Evolutionary conservation across 2,113 vertebrate genomes (phyloP), one percentile per base, ranked within the genome.

Genomic region (Tetraodon nigroviridis): DNA sequence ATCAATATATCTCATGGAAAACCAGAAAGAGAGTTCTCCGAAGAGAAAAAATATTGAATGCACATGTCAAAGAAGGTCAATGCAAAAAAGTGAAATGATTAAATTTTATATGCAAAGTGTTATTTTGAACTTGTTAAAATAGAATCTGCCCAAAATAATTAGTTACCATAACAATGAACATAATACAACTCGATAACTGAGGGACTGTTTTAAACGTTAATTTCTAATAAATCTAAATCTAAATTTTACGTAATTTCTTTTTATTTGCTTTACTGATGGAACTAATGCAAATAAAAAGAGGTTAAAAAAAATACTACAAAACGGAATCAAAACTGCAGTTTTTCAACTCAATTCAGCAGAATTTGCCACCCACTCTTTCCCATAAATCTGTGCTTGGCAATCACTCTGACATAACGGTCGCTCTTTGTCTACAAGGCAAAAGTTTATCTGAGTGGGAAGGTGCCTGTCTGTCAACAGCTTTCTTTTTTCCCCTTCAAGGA

Each of bases 391-490:
- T 4, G 1, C 58, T 64, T 58, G 45, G 73, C 75, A 74, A 55
- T 71, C 64, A 65, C 40, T 64, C n/a, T 65, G 73, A 81, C 81
- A 60, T 20, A 68, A 72, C 21, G 49, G 69, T 49, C 59, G 32
- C 48, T 63, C 52, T 73, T 73, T 71, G 69, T 81, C 71, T 58
- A 65, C 58, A 49, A 10, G 73, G 69, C 32, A 46, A 73, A 67
- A 63, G 74, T 85, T 61, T 78, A 71, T 75, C 63, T 80, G 77
- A 58, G 81, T 74, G 61, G 83, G 71, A 73, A 46, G 75, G 41
- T 48, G 54, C 59, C 63, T 69, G 66, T 70, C 75, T 80, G 67
- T 75, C 41, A 18, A 49, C 54, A 29, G 32, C 65, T 65, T 73
- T 73, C 81, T 69, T 64, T 66, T 16, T 13, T 7, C 2, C 6